These are phyloP conservation scores for Saturnia pavonia DNA, from an alignment of 2,888 invertebrate species.

Conservation along the genomic window DNA sequence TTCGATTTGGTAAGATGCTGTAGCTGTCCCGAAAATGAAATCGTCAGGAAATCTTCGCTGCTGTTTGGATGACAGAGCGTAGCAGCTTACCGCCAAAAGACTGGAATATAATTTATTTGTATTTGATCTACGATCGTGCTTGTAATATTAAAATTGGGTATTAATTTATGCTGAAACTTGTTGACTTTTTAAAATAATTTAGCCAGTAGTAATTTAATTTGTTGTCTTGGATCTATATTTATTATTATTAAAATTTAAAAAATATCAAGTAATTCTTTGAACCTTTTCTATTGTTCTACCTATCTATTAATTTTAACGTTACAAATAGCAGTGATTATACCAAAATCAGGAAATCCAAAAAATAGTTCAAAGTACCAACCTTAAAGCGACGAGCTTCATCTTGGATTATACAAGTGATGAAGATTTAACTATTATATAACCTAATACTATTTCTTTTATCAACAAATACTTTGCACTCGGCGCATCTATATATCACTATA, in stretches of 20 bases:
- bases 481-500: background rate
- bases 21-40: slow-evolving; percentile 54
- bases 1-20: slow-evolving; percentile 56
- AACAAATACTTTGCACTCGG: background rate
- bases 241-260: too few species aligned
- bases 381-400: background rate
- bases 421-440: background rate
- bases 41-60: slow-evolving; percentile 48
- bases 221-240: too few species aligned
- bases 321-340: too few species aligned
- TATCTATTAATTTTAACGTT: too few species aligned
- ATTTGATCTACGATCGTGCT: background rate
- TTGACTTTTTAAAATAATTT: too few species aligned
- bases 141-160: background rate
- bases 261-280: too few species aligned
- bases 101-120: slow-evolving; percentile 24
- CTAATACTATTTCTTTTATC: background rate
- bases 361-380: background rate
- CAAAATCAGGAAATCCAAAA: background rate
- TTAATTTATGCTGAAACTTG: background rate
- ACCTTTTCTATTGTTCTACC: too few species aligned
- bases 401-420: background rate
- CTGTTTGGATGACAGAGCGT: slow-evolving; percentile 24
- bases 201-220: too few species aligned
- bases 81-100: slow-evolving; percentile 27